Base-by-base conservation (phyloP, 2,797 vertebrate species). In the Florisuga fusca region DNA sequence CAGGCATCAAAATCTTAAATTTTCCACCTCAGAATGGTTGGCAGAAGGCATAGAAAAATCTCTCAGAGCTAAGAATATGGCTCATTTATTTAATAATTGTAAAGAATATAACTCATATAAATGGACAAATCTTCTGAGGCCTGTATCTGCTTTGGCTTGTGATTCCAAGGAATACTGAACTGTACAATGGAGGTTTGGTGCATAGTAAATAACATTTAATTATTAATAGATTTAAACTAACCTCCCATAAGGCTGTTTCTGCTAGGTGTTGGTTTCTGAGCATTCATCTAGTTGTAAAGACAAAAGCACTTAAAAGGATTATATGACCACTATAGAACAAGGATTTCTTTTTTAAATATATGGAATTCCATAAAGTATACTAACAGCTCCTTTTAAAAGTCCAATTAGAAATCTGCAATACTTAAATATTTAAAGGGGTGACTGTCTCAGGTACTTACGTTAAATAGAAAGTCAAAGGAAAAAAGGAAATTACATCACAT, bases 401-500 rank as follows among this genome's bases (percentile, higher is more conserved):
- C 67, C 53, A 48, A 0, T 20, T 94, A 77, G 23, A 57, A 71
- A 54, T 20, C 78, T 88, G 59, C 89, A 93, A 78, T 55, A 76
- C 79, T 57, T 86, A 48, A 83, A 87, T 86, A 58, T 94, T 93
- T 84, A 89, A 92, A 94, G 76, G 19, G 83, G 53, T 91, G 92
- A 85, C 46, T 94, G 2, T 46, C 61, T 89, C 55, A 78, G 77
- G n/a, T 94, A 33, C 54, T 78, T 64, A 33, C 0, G 1, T 92
- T 95, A 90, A 84, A 93, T 66, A 94, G 93, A 95, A 96, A 95
- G 93, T 95, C 79, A 93, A 73, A 90, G 76, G 45, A 83, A 97
- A 96, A 90, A 90, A 97, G 97, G 97, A 98, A 98, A 95, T 98
- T 96, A 97, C 97, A 96, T 98, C 98, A 98, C 90, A 66, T 94